Base-by-base conservation (phyloP, 2,797 vertebrate species). In the Chelmon rostratus region DNA sequence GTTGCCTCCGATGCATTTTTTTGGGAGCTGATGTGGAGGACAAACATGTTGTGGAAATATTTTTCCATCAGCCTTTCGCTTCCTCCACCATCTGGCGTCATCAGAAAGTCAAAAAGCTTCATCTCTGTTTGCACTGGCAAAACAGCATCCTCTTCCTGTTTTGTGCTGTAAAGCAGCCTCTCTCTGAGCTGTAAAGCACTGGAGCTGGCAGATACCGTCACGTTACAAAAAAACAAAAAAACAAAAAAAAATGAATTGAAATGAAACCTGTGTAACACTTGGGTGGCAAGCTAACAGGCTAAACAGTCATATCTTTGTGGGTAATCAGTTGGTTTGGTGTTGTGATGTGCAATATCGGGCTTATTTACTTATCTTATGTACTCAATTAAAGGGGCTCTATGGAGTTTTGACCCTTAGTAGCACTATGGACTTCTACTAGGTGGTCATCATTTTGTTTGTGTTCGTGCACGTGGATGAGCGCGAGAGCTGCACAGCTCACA, bases 21-120 rank as follows among this genome's bases (percentile, higher is more conserved):
- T n/a, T n/a, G n/a, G 50, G 73, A 82, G 46, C n/a, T 52, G 61
- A 68, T 68, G 62, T 65, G 72, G 23, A 62, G 47, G 62, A 68
- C 57, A 75, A 82, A 74, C 57, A 77, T 68, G 65, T 73, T 73
- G 52, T 69, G 65, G 67, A 82, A 78, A 79, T 75, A 77, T 83
- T 82, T 73, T 64, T 58, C 58, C 63, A 61, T 75, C 47, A 76
- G 63, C 46, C 35, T 80, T 72, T 85, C 35, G 42, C 38, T 75
- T 79, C 16, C 11, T 59, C 33, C 67, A 40, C 84, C 76, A 79
- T 79, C 73, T 86, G 74, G 59, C 75, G 68, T 63, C 76, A 28
- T 76, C 64, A 72, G 19, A 47, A 80, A 73, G 63, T 79, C 50
- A 68, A 53, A 84, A 73, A 47, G 35, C 63, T 44, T 54, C 15